Evolutionary conservation across 2,113 vertebrate species (phyloP).

Genomic region (Cryptotis parvus): DNA sequence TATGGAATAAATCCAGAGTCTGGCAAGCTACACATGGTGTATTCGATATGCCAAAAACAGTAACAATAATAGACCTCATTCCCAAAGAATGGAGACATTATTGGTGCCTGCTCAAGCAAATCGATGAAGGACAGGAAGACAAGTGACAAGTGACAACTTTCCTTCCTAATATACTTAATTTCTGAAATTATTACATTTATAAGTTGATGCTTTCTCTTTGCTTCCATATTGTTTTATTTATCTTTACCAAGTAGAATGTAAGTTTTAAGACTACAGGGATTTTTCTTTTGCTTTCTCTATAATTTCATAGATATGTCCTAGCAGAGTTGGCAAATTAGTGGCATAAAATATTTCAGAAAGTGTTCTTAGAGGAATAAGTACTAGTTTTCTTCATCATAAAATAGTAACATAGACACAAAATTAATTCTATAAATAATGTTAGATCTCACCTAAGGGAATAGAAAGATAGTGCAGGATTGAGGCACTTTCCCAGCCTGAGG

Average conservation of each 20-base stretch:
- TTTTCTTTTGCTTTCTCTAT: neutral
- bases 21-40: no score
- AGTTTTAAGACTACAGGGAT: neutral
- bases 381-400: slow-evolving; percentile 15
- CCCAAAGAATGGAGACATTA: no score
- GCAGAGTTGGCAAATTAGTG: neutral
- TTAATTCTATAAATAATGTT: neutral
- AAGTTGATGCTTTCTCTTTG: neutral
- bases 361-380: neutral
- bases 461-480: no score
- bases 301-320: neutral
- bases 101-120: no score
- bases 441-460: neutral
- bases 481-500: no score
- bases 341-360: neutral
- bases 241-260: neutral
- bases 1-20: no score
- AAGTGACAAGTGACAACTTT: no score
- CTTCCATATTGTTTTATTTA: neutral
- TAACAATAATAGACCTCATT: no score
- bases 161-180: neutral
- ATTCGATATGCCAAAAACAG: no score
- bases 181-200: neutral
- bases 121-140: no score
- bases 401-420: neutral